A percentile compares a stretch with the other conserved stretches of the same genome.
Conservation (phyloP, 2,888 invertebrate species). For the Gymnosoma rotundatum region DNA sequence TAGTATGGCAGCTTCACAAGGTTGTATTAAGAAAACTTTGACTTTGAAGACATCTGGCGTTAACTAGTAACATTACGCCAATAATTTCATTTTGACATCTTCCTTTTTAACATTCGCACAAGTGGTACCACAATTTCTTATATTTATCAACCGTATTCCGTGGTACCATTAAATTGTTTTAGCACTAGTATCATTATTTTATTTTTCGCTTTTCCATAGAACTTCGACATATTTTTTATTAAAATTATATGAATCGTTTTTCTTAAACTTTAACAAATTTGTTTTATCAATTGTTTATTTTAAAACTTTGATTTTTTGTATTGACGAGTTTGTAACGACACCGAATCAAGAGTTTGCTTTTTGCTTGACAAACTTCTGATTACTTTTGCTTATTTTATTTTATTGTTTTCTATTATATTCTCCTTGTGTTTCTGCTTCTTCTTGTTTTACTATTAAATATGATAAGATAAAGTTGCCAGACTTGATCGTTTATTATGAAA, state of each 20-base stretch:
- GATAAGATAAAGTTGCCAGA: not conserved
- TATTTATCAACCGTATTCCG: slow-evolving; percentile 72
- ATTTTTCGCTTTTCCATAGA: slow-evolving; percentile 21
- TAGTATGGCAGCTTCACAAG: slow-evolving; percentile 47
- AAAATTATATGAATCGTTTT: not conserved
- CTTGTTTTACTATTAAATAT: not conserved
- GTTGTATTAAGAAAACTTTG: slow-evolving; percentile 57
- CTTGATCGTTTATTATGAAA: not conserved
- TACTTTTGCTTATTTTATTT: slow-evolving; percentile 66
- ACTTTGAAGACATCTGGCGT: slow-evolving; percentile 39
- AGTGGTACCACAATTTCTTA: slow-evolving; percentile 76
- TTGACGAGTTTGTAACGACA: slow-evolving; percentile 53
- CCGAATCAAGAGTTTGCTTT: slow-evolving; percentile 66
- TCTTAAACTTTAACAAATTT: slow-evolving; percentile 8
- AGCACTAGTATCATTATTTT: slow-evolving; percentile 35
- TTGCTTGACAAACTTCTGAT: slow-evolving; percentile 68
- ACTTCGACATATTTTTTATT: slow-evolving; percentile 21
- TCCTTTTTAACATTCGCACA: slow-evolving; percentile 59
- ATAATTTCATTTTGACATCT: slow-evolving; percentile 71
- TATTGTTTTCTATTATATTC: slow-evolving; percentile 69
- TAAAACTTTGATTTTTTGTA: slow-evolving; percentile 35
- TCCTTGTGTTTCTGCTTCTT: slow-evolving; percentile 50
- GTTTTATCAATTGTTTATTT: slow-evolving; percentile 45
- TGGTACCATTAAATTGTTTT: slow-evolving; percentile 77
- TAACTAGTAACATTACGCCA: slow-evolving; percentile 43